Conservation (phyloP, 2,113 vertebrate species). For the Carettochelys insculpta region DNA sequence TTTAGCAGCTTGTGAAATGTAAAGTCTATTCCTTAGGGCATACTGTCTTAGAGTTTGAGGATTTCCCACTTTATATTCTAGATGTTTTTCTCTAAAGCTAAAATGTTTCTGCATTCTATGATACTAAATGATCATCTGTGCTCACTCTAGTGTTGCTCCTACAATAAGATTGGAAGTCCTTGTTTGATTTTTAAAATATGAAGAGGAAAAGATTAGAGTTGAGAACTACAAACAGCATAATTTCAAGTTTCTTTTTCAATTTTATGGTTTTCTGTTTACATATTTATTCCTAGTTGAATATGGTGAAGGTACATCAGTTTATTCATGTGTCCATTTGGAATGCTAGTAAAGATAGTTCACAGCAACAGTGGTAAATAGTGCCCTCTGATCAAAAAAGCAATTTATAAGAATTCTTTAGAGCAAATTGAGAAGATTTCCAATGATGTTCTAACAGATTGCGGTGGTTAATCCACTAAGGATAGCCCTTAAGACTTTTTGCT, state of each 20-base stretch:
- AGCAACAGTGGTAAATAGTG: background rate
- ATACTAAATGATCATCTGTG: background rate
- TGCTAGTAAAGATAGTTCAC: background rate
- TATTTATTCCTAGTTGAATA: background rate
- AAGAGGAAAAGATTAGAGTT: background rate
- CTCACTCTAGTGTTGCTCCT: background rate
- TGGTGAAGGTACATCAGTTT: background rate
- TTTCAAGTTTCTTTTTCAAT: background rate
- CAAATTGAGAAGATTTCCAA: no score
- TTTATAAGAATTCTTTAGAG: background rate
- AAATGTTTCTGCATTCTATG: background rate
- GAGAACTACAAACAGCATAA: fast-evolving
- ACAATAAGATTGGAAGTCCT: background rate
- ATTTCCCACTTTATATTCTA: background rate
- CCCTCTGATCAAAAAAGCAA: background rate
- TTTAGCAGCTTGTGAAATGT: background rate
- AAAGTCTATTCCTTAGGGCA: background rate
- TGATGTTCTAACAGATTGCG: background rate
- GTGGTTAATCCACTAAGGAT: background rate
- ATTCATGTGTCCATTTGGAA: background rate
- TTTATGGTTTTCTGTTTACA: background rate
- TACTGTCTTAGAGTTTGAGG: background rate
- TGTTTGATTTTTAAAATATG: background rate
- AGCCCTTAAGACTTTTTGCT: background rate
- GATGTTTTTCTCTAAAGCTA: background rate